A percentile compares a stretch with the other conserved stretches of the same genome.
Evolutionary conservation across 2,888 invertebrate species (phyloP).

Genomic region (Hyposoter didymator): DNA sequence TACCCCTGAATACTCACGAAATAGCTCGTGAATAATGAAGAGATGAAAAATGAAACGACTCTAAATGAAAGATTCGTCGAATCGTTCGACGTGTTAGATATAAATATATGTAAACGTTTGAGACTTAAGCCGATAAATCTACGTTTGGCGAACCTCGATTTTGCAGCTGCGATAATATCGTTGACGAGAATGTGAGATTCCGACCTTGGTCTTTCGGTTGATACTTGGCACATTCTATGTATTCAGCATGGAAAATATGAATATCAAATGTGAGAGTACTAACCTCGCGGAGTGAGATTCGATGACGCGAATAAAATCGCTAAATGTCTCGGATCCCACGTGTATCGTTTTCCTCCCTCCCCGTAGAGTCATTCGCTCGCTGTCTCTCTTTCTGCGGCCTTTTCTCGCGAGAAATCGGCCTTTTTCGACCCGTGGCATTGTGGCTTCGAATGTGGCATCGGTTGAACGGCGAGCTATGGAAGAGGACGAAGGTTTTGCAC

Average conservation of each 20-base stretch:
- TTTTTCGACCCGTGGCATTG: slow-evolving; percentile 30
- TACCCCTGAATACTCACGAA: slow-evolving; percentile 53
- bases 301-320: slow-evolving; percentile 62
- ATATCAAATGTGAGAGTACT: not conserved
- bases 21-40: not conserved
- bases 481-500: slow-evolving; percentile 19
- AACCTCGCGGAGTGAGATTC: slow-evolving; percentile 39
- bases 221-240: slow-evolving; percentile 16
- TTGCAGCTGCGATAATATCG: slow-evolving; percentile 58
- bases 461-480: not conserved
- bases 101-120: slow-evolving; percentile 19
- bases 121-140: slow-evolving; percentile 50
- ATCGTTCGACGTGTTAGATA: slow-evolving; percentile 33
- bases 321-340: slow-evolving; percentile 51
- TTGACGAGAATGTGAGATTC: slow-evolving; percentile 51
- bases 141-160: slow-evolving; percentile 59
- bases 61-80: slow-evolving; percentile 18
- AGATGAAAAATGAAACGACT: slow-evolving; percentile 19
- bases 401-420: slow-evolving; percentile 26
- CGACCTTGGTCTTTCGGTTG: slow-evolving; percentile 48
- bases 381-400: not conserved
- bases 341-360: slow-evolving; percentile 6
- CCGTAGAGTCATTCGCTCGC: slow-evolving; percentile 15
- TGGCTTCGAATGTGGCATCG: not conserved
- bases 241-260: slow-evolving; percentile 26